Evolutionary conservation across 2,113 vertebrate species (phyloP).

Genomic region (Pomatostomus ruficeps): DNA sequence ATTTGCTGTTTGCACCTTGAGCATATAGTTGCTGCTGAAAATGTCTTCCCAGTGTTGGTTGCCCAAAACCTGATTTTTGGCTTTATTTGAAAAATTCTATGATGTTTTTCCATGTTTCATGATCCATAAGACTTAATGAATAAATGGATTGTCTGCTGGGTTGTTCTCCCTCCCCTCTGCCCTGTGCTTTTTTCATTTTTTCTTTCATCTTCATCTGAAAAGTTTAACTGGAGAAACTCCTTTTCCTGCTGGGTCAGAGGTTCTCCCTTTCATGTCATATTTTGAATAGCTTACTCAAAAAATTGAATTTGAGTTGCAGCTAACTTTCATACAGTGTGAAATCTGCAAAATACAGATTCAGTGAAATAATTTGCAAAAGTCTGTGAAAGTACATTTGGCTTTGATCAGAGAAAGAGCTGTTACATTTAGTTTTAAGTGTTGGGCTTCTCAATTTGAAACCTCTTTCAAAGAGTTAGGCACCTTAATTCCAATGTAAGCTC

Average conservation of each 20-base stretch:
- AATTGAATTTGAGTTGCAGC: background rate
- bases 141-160: background rate
- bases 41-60: background rate
- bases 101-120: background rate
- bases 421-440: background rate
- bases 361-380: background rate
- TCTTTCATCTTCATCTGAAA: background rate
- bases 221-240: background rate
- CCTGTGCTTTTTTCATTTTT: background rate
- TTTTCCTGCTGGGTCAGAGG: background rate
- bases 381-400: background rate
- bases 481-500: background rate
- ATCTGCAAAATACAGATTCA: background rate
- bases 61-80: background rate
- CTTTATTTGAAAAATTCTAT: background rate
- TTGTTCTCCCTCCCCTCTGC: accelerated
- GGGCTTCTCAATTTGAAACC: background rate
- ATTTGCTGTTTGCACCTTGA: background rate
- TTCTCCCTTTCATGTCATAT: background rate
- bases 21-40: background rate
- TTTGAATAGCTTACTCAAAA: background rate
- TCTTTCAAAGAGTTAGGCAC: background rate
- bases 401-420: background rate
- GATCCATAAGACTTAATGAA: background rate
- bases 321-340: background rate